A percentile compares a stretch with the other conserved stretches of the same genome.
Conservation (phyloP, 1,140 invertebrate species). For the Agrypnia vestita region DNA sequence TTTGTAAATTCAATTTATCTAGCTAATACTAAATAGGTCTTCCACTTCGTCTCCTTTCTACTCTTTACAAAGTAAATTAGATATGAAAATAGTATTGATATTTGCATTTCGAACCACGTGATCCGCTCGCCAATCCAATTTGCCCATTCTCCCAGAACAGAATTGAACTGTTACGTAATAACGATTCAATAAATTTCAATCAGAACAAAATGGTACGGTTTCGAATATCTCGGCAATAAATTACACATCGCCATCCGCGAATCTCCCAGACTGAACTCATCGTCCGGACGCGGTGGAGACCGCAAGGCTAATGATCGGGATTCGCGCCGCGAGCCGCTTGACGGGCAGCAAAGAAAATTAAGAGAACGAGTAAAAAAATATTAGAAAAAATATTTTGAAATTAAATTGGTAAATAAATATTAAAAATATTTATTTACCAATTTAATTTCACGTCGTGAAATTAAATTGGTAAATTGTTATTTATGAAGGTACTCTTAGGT, state of each 20-base stretch:
- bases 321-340: background rate
- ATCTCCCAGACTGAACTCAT: background rate
- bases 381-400: no score
- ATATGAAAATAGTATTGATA: background rate
- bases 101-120: background rate
- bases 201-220: slow-evolving; percentile 5
- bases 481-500: no score
- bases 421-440: no score
- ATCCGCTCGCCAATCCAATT: background rate
- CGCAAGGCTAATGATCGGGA: slow-evolving; percentile 9
- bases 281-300: background rate
- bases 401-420: no score
- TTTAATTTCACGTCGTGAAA: no score
- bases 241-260: slow-evolving; percentile 26
- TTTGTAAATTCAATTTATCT: no score
- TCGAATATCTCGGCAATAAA: slow-evolving; percentile 25
- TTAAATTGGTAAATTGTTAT: no score
- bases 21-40: no score
- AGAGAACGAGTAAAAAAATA: no score
- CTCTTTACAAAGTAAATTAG: no score
- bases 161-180: slow-evolving; percentile 5
- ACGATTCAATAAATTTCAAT: slow-evolving; percentile 35
- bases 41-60: no score
- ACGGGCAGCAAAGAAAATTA: background rate
- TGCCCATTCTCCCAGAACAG: background rate